Evolutionary conservation across 2,888 invertebrate species (phyloP).

Genomic region (Troilus luridus): DNA sequence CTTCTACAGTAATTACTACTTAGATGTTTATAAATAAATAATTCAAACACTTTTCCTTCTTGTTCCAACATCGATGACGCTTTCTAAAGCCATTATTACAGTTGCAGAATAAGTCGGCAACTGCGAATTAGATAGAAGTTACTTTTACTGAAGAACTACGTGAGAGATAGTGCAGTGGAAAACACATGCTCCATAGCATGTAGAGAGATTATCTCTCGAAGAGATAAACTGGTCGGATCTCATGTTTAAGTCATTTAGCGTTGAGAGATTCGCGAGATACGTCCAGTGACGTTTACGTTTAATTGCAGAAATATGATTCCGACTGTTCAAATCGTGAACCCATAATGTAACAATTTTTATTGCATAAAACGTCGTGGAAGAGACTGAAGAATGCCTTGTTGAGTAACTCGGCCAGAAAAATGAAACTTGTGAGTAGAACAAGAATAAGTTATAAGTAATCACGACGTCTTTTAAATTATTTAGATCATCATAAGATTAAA

Average conservation of each 20-base stretch:
- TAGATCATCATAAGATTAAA: too few relatives aligned
- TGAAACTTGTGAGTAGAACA: background rate
- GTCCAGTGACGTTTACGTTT: slow-evolving; percentile 25
- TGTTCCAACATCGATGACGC: background rate
- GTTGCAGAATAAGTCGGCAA: background rate
- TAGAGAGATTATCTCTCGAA: slow-evolving; percentile 17
- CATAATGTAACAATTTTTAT: slow-evolving; percentile 33
- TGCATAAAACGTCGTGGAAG: slow-evolving; percentile 40
- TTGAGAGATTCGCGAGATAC: slow-evolving; percentile 28
- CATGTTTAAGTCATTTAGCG: slow-evolving; percentile 49
- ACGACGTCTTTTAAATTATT: background rate
- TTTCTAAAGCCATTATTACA: background rate
- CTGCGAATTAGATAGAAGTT: slow-evolving; percentile 28
- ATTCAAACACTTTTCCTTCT: too few relatives aligned
- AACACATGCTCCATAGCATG: slow-evolving; percentile 48
- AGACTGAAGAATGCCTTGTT: slow-evolving; percentile 31
- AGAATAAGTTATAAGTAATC: background rate
- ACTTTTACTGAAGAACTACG: slow-evolving; percentile 12
- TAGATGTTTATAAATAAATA: too few relatives aligned
- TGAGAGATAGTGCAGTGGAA: slow-evolving; percentile 45
- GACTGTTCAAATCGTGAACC: slow-evolving; percentile 46
- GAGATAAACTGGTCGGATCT: slow-evolving; percentile 46
- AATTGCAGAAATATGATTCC: slow-evolving; percentile 49
- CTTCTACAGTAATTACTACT: too few relatives aligned
- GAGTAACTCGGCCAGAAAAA: background rate